A percentile compares a stretch with the other conserved stretches of the same genome.
These are phyloP conservation scores for Geodia barretti DNA, from an alignment of 37 sponge, comb jelly and placozoan species.

Conservation along the genomic window DNA sequence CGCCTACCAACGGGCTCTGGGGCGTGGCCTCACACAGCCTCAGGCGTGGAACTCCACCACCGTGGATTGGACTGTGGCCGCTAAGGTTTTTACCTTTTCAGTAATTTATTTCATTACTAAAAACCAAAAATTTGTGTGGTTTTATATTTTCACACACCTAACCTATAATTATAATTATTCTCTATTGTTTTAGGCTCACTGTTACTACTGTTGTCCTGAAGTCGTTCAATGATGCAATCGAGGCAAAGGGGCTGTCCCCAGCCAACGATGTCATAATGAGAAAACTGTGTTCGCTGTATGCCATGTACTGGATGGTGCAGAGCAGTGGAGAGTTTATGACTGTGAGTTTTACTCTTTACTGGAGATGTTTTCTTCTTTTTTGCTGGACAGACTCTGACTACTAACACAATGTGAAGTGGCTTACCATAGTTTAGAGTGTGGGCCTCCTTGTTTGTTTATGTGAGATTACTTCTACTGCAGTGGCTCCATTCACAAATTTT, in stretches of 20 bases:
- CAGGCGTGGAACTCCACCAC: slow-evolving; percentile 69
- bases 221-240: slow-evolving; percentile 59
- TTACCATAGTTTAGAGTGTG: too few relatives aligned
- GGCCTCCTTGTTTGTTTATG: too few relatives aligned
- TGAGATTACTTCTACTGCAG: too few relatives aligned
- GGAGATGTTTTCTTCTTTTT: not conserved
- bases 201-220: slow-evolving; percentile 73
- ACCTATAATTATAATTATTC: not conserved
- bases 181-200: slow-evolving; percentile 70
- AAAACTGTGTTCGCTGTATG: slow-evolving; percentile 66
- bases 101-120: not conserved
- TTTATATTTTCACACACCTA: not conserved
- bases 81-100: not conserved
- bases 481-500: too few relatives aligned
- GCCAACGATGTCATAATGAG: slow-evolving; percentile 39
- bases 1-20: slow-evolving; percentile 35
- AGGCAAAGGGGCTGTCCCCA: slow-evolving; percentile 32
- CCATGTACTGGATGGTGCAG: slow-evolving; percentile 47
- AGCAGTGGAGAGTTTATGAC: slow-evolving; percentile 54
- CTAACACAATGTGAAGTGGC: too few relatives aligned
- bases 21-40: slow-evolving; percentile 41
- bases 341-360: too few relatives aligned
- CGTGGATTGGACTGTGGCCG: slow-evolving; percentile 64
- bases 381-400: not conserved
- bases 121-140: not conserved